phyloP scores from a whole-genome alignment of 2,113 vertebrate species.

The Falcunculus frontatus region DNA sequence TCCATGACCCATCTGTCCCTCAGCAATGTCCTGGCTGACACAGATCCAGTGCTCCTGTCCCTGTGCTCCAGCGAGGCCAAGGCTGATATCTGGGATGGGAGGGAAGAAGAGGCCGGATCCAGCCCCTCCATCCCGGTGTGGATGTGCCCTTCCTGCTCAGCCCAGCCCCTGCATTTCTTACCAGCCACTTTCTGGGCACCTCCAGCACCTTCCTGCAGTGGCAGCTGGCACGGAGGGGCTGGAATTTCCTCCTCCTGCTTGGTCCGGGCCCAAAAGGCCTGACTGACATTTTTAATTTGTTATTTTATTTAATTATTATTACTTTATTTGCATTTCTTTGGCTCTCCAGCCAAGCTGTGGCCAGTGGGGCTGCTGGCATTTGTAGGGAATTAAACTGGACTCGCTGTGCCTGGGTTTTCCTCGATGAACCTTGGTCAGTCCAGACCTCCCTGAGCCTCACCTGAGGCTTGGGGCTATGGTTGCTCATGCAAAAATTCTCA shows the following conservation, averaged over 20 bases:
- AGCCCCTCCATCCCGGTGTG: rapidly evolving
- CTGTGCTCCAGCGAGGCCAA: rapidly evolving
- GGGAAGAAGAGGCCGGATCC: rapidly evolving
- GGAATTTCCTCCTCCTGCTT: background rate
- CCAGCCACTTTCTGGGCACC: background rate
- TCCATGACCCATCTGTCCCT: background rate
- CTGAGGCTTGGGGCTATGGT: background rate
- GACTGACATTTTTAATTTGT: background rate
- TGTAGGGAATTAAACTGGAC: background rate
- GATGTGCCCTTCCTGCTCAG: background rate
- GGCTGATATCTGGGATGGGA: background rate
- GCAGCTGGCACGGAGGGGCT: background rate
- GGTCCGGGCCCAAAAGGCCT: background rate
- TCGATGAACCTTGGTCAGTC: background rate
- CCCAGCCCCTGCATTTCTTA: background rate
- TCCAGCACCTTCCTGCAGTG: background rate
- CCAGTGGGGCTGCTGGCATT: rapidly evolving
- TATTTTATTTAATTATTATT: background rate
- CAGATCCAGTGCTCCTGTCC: background rate
- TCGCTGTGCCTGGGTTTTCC: background rate
- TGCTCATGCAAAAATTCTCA: background rate
- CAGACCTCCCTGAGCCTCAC: background rate
- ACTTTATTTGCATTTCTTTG: background rate
- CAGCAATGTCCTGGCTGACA: background rate
- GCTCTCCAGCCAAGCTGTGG: background rate